phyloP scores from a whole-genome alignment of 2,113 vertebrate species.

The Dascyllus trimaculatus region DNA sequence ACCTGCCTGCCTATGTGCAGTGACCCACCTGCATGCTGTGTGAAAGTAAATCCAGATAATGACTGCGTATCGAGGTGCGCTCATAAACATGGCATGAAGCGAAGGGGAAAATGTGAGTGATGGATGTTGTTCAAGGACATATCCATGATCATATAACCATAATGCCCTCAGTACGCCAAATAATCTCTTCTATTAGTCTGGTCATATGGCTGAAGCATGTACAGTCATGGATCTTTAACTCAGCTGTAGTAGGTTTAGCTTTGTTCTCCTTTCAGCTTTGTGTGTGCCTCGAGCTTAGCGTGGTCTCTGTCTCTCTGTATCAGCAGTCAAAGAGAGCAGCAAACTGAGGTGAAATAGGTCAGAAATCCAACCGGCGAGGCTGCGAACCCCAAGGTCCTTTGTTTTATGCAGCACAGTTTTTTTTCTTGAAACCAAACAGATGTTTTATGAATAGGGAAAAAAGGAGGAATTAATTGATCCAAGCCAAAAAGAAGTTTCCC shows the following conservation, averaged over 20 bases:
- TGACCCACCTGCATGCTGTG: conserved; percentile 59
- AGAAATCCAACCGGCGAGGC: conserved; percentile 27
- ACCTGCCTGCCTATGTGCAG: conserved; percentile 20
- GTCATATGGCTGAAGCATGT: conserved; percentile 62
- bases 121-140: conserved; percentile 77
- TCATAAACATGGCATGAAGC: conserved; percentile 71
- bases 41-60: conserved; percentile 66
- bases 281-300: conserved; percentile 43
- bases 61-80: conserved; percentile 43
- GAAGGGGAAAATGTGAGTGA: conserved; percentile 57
- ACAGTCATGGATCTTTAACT: conserved; percentile 71
- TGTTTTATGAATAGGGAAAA: conserved; percentile 61
- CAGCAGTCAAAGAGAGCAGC: conserved; percentile 41
- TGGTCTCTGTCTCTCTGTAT: conserved; percentile 35
- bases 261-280: neutral
- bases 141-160: conserved; percentile 65
- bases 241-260: conserved; percentile 47
- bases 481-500: conserved; percentile 80
- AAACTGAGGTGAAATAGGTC: conserved; percentile 57
- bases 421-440: conserved; percentile 67
- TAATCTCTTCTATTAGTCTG: conserved; percentile 69
- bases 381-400: conserved; percentile 32
- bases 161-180: conserved; percentile 64
- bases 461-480: conserved; percentile 77
- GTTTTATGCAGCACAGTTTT: conserved; percentile 48